Evolutionary conservation across 2,113 vertebrate genomes (phyloP), one percentile per base, ranked within the genome.

Genomic region (Ondatra zibethicus): DNA sequence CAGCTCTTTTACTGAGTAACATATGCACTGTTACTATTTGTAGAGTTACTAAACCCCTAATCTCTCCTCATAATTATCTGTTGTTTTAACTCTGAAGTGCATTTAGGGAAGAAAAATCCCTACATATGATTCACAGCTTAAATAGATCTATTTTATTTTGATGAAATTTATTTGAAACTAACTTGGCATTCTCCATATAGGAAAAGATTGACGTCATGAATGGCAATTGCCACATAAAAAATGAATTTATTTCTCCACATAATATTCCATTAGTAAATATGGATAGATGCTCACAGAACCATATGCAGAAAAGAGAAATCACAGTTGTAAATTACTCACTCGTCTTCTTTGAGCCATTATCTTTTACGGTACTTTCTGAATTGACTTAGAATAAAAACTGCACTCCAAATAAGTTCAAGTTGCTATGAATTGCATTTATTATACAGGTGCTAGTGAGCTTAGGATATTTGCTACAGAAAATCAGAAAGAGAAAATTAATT

Each of bases 401-500:
- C 36, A 42, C 36, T 78, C 12, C 73, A 91, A 95, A 77, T 80
- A 33, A 89, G 11, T 82, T 95, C 58, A 58, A 94, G 19, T 87
- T 97, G 55, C 2, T 0, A 3, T 77, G 7, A 47, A 31, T 73
- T 58, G 13, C 29, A 39, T 93, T 90, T 88, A 75, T 92, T 97
- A 89, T 92, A 76, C 91, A 95, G 61, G 36, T 96, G 95, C 7
- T 55, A 78, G 5, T 92, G n/a, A 96, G 90, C 39, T 81, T 58
- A 97, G 68, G 33, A 45, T 88, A 65, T 77, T 94, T 96, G 65
- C 36, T 96, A 84, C 31, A 80, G 31, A 93, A 80, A 96, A 96
- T 50, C 94, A 80, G 92, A 97, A 97, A 47, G 47, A 97, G 96
- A 50, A 2, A 80, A 73, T 96, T 95, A 91, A 92, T 94, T 31